A percentile compares a stretch with the other conserved stretches of the same genome.
Evolutionary conservation across 2,888 invertebrate genomes (phyloP).

Genomic region (Calameuta idolon): DNA sequence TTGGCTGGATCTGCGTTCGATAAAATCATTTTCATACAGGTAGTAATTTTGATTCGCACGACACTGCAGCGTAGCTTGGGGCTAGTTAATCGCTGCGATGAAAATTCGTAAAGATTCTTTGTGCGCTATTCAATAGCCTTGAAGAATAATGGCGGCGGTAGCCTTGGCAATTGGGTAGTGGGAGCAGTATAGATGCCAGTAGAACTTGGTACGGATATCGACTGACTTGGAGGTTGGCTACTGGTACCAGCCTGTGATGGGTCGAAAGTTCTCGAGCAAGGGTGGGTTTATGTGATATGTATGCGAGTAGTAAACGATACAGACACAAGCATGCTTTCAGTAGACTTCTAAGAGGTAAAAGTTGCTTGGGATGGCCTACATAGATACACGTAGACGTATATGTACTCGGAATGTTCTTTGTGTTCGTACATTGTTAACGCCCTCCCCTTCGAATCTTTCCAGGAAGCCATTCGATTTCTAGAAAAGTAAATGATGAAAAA

Average conservation of each 20-base stretch:
- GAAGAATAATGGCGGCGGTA: neutral
- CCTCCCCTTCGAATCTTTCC: neutral
- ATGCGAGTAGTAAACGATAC: conserved; percentile 6
- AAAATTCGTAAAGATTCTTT: neutral
- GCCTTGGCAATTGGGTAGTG: neutral
- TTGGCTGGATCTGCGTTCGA: too few species aligned
- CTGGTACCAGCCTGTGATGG: conserved; percentile 54
- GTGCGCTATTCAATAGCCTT: neutral
- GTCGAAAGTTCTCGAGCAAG: conserved; percentile 35
- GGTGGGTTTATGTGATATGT: conserved; percentile 22
- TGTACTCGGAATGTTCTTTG: neutral
- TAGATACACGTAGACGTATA: neutral
- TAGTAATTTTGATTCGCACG: neutral
- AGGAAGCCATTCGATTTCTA: neutral
- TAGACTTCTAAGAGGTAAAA: neutral
- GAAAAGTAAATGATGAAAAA: neutral
- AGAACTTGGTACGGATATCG: conserved; percentile 37
- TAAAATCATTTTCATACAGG: too few species aligned
- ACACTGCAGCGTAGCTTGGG: neutral
- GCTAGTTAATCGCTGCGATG: neutral
- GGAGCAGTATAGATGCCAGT: neutral
- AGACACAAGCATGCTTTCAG: neutral
- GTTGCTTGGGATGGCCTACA: neutral
- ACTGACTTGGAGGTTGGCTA: conserved; percentile 33
- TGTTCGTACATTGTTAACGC: neutral